These are phyloP conservation scores for Hypsibius dujardini DNA, from an alignment of 1,140 invertebrate species.

Conservation along the genomic window DNA sequence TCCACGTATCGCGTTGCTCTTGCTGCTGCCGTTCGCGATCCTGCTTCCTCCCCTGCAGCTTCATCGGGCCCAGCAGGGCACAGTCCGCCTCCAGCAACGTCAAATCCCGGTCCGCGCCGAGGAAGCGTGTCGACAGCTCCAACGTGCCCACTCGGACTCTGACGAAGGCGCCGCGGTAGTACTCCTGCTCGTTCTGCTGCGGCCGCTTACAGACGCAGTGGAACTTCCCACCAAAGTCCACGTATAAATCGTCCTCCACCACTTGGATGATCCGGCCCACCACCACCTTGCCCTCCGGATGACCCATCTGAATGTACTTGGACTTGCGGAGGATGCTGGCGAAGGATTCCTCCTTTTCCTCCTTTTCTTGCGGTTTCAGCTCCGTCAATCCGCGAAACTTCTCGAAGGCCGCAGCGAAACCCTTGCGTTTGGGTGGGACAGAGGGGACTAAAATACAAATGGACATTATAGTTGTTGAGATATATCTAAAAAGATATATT, in stretches of 20 bases:
- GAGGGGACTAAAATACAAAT: too few relatives aligned
- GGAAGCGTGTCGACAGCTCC: slow-evolving; percentile 70
- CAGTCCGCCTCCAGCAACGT: slow-evolving; percentile 84
- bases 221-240: slow-evolving; percentile 98
- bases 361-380: neutral
- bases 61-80: slow-evolving; percentile 44
- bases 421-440: neutral
- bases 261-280: slow-evolving; percentile 70
- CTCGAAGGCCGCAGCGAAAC: slow-evolving; percentile 15
- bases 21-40: too few relatives aligned
- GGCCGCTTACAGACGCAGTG: slow-evolving; percentile 80
- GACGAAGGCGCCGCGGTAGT: slow-evolving; percentile 60
- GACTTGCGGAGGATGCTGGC: slow-evolving; percentile 59
- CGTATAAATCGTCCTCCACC: slow-evolving; percentile 79
- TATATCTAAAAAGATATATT: too few relatives aligned
- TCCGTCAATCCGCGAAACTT: neutral
- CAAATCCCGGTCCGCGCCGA: slow-evolving; percentile 66
- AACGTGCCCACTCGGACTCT: slow-evolving; percentile 60
- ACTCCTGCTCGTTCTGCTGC: slow-evolving; percentile 44
- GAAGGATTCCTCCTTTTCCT: slow-evolving; percentile 42
- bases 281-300: slow-evolving; percentile 64
- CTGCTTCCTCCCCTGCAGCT: neutral
- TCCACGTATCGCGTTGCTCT: too few relatives aligned
- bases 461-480: too few relatives aligned
- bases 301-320: slow-evolving; percentile 71